A percentile compares a stretch with the other conserved stretches of the same genome.
phyloP scores from a whole-genome alignment of 2,888 invertebrate genomes.

The Synergus gifuensis region DNA sequence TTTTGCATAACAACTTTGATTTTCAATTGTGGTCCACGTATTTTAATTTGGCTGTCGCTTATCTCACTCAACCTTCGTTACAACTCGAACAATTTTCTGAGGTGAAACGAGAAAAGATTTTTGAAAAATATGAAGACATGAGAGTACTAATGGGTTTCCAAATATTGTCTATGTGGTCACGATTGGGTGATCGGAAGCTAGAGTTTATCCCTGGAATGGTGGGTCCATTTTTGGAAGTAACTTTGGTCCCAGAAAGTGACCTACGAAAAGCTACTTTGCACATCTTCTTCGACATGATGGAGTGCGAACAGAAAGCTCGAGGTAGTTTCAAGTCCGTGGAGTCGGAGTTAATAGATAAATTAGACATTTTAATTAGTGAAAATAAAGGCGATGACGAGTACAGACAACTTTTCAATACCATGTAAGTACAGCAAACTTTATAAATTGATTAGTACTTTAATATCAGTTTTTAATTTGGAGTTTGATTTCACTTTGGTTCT shows the following conservation, averaged over 20 bases:
- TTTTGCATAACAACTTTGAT: constrained; percentile 83
- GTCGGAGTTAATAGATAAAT: constrained; percentile 94
- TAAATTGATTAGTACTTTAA: constrained; percentile 38
- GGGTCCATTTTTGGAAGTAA: constrained; percentile 95
- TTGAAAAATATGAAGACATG: constrained; percentile 93
- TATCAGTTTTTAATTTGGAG: background rate
- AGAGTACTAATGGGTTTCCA: constrained; percentile 95
- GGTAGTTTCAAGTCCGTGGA: constrained; percentile 95
- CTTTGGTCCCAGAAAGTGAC: constrained; percentile 91
- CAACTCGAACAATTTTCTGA: constrained; percentile 91
- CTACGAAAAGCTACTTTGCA: constrained; percentile 93
- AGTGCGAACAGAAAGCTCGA: constrained; percentile 89
- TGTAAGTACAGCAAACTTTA: constrained; percentile 84
- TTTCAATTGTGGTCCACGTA: constrained; percentile 86
- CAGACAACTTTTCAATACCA: constrained; percentile 94
- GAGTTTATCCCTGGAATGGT: constrained; percentile 96
- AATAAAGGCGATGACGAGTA: constrained; percentile 97
- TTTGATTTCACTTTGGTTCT: too few relatives aligned
- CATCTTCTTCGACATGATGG: constrained; percentile 97
- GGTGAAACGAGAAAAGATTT: constrained; percentile 87
- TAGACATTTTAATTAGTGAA: constrained; percentile 94
- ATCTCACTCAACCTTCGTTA: constrained; percentile 88
- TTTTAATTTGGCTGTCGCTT: constrained; percentile 89
- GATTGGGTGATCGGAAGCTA: constrained; percentile 90
- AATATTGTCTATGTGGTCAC: constrained; percentile 94